Conservation (phyloP, 1,140 invertebrate species). For the Drosophila repletoides region DNA sequence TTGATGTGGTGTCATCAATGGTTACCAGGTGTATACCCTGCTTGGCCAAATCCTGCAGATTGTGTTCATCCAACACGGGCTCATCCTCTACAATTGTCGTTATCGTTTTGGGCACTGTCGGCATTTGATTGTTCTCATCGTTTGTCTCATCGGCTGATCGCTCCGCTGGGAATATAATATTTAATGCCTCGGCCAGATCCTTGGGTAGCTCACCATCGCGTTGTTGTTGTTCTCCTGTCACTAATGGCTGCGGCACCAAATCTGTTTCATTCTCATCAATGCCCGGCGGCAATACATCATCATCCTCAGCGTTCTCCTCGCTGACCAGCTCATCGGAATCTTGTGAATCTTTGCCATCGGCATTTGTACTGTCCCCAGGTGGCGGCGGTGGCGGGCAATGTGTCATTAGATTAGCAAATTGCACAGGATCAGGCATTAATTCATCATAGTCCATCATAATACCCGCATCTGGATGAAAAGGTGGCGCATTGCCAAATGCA, state of each 20-base stretch:
- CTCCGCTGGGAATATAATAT: slow-evolving; percentile 87
- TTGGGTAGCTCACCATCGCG: slow-evolving; percentile 83
- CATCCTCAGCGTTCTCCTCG: slow-evolving; percentile 43
- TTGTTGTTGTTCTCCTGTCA: slow-evolving; percentile 25
- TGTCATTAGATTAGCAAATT: slow-evolving; percentile 78
- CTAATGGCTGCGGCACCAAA: slow-evolving; percentile 58
- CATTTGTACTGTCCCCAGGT: slow-evolving; percentile 38
- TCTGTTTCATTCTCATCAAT: slow-evolving; percentile 76
- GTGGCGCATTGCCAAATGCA: slow-evolving; percentile 74
- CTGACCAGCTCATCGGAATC: slow-evolving; percentile 12
- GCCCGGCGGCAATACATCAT: slow-evolving; percentile 74
- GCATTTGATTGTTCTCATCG: slow-evolving; percentile 18
- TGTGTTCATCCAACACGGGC: slow-evolving; percentile 55
- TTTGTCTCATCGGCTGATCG: slow-evolving; percentile 27
- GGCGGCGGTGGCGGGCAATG: slow-evolving; percentile 75
- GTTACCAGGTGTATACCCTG: slow-evolving; percentile 76
- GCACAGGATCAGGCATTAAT: slow-evolving; percentile 81
- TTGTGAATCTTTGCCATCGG: slow-evolving; percentile 1
- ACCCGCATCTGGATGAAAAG: slow-evolving; percentile 75
- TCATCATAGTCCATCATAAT: slow-evolving; percentile 82
- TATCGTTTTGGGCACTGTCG: slow-evolving; percentile 44
- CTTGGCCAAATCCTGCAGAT: slow-evolving; percentile 67
- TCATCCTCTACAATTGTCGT: slow-evolving; percentile 71
- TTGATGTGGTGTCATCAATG: slow-evolving; percentile 57
- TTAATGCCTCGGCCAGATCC: slow-evolving; percentile 88